Percentiles rank a stretch among this genome's conserved stretches.
Evolutionary conservation across 1,140 invertebrate species (phyloP).

Genomic region (Saccostrea echinata): DNA sequence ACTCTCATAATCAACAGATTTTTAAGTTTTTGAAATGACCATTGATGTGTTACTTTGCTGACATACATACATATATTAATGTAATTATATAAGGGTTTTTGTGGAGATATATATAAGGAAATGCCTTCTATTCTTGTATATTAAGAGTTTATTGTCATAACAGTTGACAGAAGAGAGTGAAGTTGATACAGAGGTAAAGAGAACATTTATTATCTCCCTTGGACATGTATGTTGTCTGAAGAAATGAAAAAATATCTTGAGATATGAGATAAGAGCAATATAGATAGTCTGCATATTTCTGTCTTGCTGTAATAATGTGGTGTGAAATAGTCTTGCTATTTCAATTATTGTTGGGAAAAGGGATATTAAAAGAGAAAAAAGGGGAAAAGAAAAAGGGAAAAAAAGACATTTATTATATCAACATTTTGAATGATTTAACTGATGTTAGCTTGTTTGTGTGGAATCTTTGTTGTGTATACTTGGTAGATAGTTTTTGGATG

Average conservation of each 20-base stretch:
- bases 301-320: not conserved
- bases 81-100: not conserved
- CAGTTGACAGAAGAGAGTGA: conserved; percentile 47
- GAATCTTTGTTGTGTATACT: not conserved
- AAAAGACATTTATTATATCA: no score
- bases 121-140: not conserved
- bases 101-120: not conserved
- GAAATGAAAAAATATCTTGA: not conserved
- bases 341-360: not conserved
- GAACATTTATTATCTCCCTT: conserved; percentile 9
- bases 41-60: not conserved
- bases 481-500: no score
- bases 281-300: not conserved
- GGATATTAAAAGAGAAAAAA: no score
- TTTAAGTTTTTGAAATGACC: not conserved
- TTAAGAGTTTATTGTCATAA: not conserved
- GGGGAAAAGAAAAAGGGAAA: no score
- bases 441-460: not conserved
- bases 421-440: no score
- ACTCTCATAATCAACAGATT: no score
- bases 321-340: not conserved
- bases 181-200: conserved; percentile 44
- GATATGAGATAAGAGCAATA: not conserved
- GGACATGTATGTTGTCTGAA: conserved; percentile 1
- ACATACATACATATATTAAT: no score